Base-by-base conservation (phyloP, 1,140 invertebrate species). In the Drosophila auraria region DNA sequence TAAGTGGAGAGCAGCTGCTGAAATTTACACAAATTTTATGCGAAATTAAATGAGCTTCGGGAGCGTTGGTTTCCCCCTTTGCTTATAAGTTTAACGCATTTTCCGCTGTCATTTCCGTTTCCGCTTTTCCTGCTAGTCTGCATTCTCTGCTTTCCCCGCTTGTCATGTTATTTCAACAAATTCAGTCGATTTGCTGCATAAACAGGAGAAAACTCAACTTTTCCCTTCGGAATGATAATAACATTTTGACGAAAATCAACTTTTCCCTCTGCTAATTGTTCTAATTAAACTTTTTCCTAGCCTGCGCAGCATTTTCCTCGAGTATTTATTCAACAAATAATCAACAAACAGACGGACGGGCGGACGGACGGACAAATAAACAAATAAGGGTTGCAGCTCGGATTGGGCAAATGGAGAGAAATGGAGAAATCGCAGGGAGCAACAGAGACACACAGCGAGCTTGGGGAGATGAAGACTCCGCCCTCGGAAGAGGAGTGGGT, bases 151-250 rank as follows among this genome's bases (percentile, higher is more conserved):
- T 12, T 42, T 44, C 27, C 33, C 12, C 30, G 6, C 45, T 15
- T 8, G 27, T 57, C 11, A 36, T 91, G 87, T 91, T 91, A 87
- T 91, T 91, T 82, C 72, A 91, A 91, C 87, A 91, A 91, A 91
- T 91, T 91, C 83, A 91, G 87, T 91, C 87, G 87, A 91, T 91
- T 91, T 91, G 87, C 87, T 91, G 83, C 78, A 87, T 87, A 91
- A 91, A 91, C 80, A 90, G 38, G 25, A 47, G 36, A 40, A 42
- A 75, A 42, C 27, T 60, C 80, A 83, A 82, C 71, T 84, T 89
- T 78, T 53, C 45, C 72, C 40, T 56, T 25, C 42, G 38, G 15
- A 68, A 84, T 82, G 74, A 83, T 74, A 87, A 89, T 82, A 87
- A 40, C 36, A 57, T 40, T 40, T 44, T 51, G 23, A 27, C 17